Conservation (phyloP, 2,113 vertebrate species). For the Tursiops truncatus region DNA sequence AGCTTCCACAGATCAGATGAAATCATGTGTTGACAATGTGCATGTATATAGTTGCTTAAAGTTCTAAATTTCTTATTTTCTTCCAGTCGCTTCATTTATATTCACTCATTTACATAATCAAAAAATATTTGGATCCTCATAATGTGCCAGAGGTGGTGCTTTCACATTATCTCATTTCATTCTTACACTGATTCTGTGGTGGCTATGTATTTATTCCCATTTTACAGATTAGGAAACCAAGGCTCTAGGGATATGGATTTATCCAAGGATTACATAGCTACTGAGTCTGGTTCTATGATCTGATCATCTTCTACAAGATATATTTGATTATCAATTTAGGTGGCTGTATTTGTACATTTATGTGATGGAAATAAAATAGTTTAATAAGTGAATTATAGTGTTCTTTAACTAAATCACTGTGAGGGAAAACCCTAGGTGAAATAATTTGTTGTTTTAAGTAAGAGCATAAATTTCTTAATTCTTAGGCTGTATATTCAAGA, state of each 20-base stretch:
- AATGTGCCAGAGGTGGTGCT: background rate
- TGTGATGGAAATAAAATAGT: background rate
- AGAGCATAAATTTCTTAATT: background rate
- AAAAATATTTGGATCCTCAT: background rate
- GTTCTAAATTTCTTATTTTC: background rate
- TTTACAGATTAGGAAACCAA: conserved; percentile 7
- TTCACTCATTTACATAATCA: background rate
- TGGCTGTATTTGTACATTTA: background rate
- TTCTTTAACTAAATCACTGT: background rate
- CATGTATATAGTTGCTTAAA: background rate
- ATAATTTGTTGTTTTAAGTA: background rate
- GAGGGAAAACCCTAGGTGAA: background rate
- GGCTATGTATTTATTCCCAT: background rate
- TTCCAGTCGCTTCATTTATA: background rate
- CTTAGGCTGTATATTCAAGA: background rate
- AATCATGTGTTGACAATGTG: background rate
- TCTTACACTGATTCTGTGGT: background rate
- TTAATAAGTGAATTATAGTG: background rate
- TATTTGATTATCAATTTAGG: background rate
- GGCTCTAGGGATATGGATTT: background rate
- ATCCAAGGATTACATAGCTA: background rate
- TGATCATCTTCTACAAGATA: background rate
- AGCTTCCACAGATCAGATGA: conserved; percentile 33
- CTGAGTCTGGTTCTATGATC: background rate
- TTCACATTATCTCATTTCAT: background rate